Percentiles rank a stretch among this genome's conserved stretches.
Evolutionary conservation across 2,888 invertebrate genomes (phyloP).

Genomic region (Platypus cylindrus): DNA sequence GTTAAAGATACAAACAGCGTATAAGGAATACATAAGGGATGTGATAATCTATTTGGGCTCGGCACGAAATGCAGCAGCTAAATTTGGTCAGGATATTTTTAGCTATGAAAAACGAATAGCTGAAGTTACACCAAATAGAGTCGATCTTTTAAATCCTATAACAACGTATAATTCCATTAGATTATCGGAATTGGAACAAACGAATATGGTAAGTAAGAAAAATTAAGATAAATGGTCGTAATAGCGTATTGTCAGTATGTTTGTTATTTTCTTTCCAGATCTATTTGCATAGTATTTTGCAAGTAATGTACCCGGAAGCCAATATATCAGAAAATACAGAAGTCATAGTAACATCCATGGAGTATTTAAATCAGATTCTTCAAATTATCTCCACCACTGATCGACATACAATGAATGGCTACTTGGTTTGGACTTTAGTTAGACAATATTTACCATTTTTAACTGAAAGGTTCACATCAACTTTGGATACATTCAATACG

Average conservation of each 20-base stretch:
- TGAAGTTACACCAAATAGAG: constrained; percentile 35
- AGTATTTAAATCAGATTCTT: constrained; percentile 41
- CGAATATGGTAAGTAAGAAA: constrained; percentile 34
- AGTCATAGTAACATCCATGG: constrained; percentile 38
- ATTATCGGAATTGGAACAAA: constrained; percentile 34
- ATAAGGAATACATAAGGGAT: constrained; percentile 39
- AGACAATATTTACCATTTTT: constrained; percentile 42
- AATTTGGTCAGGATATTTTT: constrained; percentile 41
- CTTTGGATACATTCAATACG: constrained; percentile 24
- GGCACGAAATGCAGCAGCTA: constrained; percentile 34
- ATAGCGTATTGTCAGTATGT: too few relatives aligned
- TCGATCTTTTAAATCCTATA: constrained; percentile 30
- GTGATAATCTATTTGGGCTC: constrained; percentile 37
- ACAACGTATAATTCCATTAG: constrained; percentile 31
- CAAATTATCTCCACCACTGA: constrained; percentile 40
- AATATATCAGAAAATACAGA: constrained; percentile 39
- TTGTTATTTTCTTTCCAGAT: constrained; percentile 27
- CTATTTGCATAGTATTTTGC: constrained; percentile 36
- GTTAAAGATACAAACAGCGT: constrained; percentile 37
- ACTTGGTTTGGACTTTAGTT: constrained; percentile 45
- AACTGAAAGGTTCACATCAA: constrained; percentile 32
- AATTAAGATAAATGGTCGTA: too few relatives aligned
- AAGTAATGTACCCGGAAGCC: constrained; percentile 37
- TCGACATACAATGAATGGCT: constrained; percentile 42
- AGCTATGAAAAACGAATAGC: constrained; percentile 43